A percentile compares a stretch with the other conserved stretches of the same genome.
These are phyloP conservation scores for Cataglyphis altisquamis DNA, from an alignment of 2,888 invertebrate species.

Conservation along the genomic window DNA sequence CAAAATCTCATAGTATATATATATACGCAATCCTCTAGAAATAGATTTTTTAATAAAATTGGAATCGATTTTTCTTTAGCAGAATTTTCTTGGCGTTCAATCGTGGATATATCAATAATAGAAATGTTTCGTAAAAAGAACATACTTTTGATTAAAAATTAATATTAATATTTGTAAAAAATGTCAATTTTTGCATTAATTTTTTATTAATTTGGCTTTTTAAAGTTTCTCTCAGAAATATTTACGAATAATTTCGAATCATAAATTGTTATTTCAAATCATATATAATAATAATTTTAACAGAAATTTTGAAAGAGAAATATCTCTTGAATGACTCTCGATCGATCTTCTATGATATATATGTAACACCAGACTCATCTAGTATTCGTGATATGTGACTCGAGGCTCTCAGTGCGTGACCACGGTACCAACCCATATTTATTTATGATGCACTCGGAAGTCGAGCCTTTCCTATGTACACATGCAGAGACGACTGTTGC, in stretches of 20 bases:
- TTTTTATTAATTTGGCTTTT: not conserved
- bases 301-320: not conserved
- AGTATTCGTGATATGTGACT: conserved; percentile 65
- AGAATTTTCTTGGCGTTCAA: not conserved
- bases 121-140: not conserved
- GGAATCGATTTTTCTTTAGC: not conserved
- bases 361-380: conserved; percentile 51
- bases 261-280: not conserved
- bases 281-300: not conserved
- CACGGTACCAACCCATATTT: conserved; percentile 72
- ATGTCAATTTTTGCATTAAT: not conserved
- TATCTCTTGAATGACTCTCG: conserved; percentile 19
- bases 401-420: conserved; percentile 71
- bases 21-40: not conserved
- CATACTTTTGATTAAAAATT: not conserved
- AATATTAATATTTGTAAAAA: not conserved
- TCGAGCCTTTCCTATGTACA: conserved; percentile 55
- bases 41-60: not conserved
- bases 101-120: not conserved
- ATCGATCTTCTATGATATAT: conserved; percentile 42
- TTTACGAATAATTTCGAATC: not conserved
- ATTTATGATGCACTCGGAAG: conserved; percentile 70
- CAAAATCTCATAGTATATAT: not conserved
- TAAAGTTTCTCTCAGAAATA: not conserved
- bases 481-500: not conserved